Conservation (phyloP, 2,888 invertebrate genomes). For the Baronia brevicornis region DNA sequence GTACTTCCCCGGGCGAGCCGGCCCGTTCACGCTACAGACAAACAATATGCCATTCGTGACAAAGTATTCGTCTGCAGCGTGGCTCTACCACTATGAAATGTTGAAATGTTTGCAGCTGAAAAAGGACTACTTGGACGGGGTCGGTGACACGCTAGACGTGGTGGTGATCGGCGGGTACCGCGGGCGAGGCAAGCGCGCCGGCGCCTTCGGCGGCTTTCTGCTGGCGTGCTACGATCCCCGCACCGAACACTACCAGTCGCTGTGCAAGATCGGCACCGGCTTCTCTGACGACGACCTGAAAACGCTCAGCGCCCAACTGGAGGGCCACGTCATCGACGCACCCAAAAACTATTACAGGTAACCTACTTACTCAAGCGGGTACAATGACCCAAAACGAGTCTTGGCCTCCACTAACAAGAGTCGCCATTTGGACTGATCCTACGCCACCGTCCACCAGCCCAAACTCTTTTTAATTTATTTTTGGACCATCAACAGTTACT, state of each 20-base stretch:
- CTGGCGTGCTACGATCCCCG: constrained; percentile 94
- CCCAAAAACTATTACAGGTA: constrained; percentile 87
- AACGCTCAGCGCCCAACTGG: constrained; percentile 83
- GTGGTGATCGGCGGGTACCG: constrained; percentile 96
- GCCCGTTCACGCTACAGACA: too few relatives aligned
- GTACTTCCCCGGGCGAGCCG: too few relatives aligned
- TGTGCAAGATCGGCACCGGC: constrained; percentile 89
- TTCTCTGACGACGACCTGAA: constrained; percentile 94
- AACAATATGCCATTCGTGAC: too few relatives aligned
- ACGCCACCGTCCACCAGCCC: too few relatives aligned
- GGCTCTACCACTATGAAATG: too few relatives aligned
- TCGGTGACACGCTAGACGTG: constrained; percentile 96
- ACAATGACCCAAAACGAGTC: too few relatives aligned
- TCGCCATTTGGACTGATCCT: too few relatives aligned
- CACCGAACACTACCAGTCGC: constrained; percentile 90
- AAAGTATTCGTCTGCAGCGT: too few relatives aligned
- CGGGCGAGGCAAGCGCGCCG: constrained; percentile 95
- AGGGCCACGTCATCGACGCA: constrained; percentile 81
- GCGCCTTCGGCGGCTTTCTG: constrained; percentile 95
- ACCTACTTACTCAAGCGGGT: too few relatives aligned
- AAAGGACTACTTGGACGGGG: constrained; percentile 97
- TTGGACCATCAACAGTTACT: too few relatives aligned
- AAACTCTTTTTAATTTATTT: too few relatives aligned
- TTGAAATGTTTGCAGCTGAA: constrained; percentile 84
- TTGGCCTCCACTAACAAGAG: too few relatives aligned